Conservation (phyloP, 2,797 vertebrate species). For the Onychomys leucogaster region DNA sequence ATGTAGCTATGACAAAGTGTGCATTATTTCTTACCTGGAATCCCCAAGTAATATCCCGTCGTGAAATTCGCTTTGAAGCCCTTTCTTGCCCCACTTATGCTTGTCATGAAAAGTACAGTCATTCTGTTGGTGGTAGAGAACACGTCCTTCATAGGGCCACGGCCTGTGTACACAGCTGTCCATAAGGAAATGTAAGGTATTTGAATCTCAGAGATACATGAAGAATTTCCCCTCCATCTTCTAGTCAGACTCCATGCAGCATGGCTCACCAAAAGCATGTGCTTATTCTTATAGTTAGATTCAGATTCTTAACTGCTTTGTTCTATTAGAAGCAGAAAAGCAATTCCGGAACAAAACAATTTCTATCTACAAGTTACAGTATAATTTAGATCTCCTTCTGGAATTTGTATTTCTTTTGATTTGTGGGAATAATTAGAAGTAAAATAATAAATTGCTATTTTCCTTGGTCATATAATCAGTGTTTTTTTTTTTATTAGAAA, state of each 20-base stretch:
- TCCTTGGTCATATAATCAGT: background rate
- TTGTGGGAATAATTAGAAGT: background rate
- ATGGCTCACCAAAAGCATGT: background rate
- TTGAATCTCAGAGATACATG: background rate
- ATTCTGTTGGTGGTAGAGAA: slow-evolving; percentile 93
- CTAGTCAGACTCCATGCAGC: too few relatives aligned
- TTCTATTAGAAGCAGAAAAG: background rate
- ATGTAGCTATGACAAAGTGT: background rate
- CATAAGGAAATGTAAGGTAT: slow-evolving; percentile 49
- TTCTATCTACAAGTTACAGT: background rate
- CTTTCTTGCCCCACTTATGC: background rate
- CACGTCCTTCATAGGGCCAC: slow-evolving; percentile 87
- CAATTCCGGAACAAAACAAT: background rate
- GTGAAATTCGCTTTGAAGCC: slow-evolving; percentile 96
- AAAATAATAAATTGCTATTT: background rate
- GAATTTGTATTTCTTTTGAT: slow-evolving; percentile 6
- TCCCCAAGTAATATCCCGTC: slow-evolving; percentile 91
- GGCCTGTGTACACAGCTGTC: slow-evolving; percentile 87
- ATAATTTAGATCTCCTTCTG: background rate
- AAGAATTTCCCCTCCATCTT: background rate
- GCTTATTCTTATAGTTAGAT: background rate
- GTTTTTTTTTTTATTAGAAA: background rate
- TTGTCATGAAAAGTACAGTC: slow-evolving; percentile 90
- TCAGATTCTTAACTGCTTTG: background rate
- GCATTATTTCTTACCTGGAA: slow-evolving; percentile 86